Percentiles rank a stretch among this genome's conserved stretches.
These are phyloP conservation scores for Cricetomys ansorgei DNA, from an alignment of 2,113 vertebrate genomes.

Conservation along the genomic window DNA sequence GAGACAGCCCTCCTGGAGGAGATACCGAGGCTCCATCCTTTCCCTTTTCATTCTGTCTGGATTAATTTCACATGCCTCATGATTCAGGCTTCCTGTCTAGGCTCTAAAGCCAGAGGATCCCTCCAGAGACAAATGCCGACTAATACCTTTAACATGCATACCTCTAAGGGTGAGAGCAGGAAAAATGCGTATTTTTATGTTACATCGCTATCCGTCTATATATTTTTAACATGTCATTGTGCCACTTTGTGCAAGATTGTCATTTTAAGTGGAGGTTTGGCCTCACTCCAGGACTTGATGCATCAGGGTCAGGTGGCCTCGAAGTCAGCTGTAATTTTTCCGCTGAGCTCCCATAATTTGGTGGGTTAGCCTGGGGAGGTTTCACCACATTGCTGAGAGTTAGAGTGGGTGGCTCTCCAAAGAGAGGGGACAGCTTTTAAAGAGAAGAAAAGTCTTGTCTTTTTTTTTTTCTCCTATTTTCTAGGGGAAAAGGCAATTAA, in stretches of 20 bases:
- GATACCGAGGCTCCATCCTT: not conserved
- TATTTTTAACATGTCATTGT: conserved; percentile 68
- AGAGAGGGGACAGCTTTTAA: not conserved
- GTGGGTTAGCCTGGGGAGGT: not conserved
- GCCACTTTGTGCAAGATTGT: conserved; percentile 62
- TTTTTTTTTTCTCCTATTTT: not conserved
- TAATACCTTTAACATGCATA: conserved; percentile 54
- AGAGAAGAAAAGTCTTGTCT: not conserved
- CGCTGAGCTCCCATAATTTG: conserved; percentile 60
- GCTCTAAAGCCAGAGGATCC: conserved; percentile 63
- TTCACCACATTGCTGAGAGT: not conserved
- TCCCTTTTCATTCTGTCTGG: conserved; percentile 72
- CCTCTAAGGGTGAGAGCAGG: conserved; percentile 17
- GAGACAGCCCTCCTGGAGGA: not conserved
- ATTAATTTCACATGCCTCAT: conserved; percentile 64
- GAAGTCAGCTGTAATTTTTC: conserved; percentile 45
- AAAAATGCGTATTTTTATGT: conserved; percentile 48
- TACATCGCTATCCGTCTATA: conserved; percentile 11
- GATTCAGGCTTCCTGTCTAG: conserved; percentile 62
- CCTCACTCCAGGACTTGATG: conserved; percentile 79
- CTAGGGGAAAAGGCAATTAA: not conserved
- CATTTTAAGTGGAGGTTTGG: conserved; percentile 84
- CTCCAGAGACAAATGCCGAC: conserved; percentile 24
- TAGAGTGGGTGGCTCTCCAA: not conserved
- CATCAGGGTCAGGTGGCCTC: conserved; percentile 64